A percentile compares a stretch with the other conserved stretches of the same genome.
These are phyloP conservation scores for Parotia lawesii DNA, from an alignment of 2,113 vertebrate species.

Conservation along the genomic window DNA sequence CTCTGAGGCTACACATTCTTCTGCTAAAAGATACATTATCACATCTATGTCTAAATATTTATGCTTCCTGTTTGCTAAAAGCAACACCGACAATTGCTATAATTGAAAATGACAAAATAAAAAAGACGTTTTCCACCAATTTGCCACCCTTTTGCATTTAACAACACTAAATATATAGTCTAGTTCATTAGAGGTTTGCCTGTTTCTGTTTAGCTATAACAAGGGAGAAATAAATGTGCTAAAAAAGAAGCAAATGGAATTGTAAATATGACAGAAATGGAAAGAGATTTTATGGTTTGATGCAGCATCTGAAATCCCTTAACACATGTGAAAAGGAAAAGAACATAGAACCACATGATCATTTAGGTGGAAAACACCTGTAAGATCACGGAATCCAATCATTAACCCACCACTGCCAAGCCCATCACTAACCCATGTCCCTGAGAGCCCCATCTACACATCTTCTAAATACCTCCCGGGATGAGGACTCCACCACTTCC, in stretches of 20 bases:
- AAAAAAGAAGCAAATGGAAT: neutral
- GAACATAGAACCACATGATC: neutral
- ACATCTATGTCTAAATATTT: slow-evolving; percentile 38
- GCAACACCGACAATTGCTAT: neutral
- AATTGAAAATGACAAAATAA: slow-evolving; percentile 6
- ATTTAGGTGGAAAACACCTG: neutral
- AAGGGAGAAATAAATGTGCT: neutral
- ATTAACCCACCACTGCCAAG: neutral
- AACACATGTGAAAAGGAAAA: neutral
- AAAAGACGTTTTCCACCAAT: neutral
- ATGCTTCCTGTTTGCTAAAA: slow-evolving; percentile 19
- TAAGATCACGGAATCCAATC: neutral
- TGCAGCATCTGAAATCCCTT: neutral
- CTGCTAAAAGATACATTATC: neutral
- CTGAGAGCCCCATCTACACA: neutral
- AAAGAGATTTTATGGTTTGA: neutral
- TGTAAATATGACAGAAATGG: neutral
- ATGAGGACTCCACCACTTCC: neutral
- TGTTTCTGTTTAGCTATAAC: neutral
- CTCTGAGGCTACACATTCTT: neutral
- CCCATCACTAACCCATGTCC: neutral
- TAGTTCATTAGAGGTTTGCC: neutral
- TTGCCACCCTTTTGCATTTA: neutral
- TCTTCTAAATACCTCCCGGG: neutral
- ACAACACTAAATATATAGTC: neutral